Evolutionary conservation across 2,888 invertebrate species (phyloP), one percentile per base, ranked within the genome.

Genomic region (Venusia cambrica): DNA sequence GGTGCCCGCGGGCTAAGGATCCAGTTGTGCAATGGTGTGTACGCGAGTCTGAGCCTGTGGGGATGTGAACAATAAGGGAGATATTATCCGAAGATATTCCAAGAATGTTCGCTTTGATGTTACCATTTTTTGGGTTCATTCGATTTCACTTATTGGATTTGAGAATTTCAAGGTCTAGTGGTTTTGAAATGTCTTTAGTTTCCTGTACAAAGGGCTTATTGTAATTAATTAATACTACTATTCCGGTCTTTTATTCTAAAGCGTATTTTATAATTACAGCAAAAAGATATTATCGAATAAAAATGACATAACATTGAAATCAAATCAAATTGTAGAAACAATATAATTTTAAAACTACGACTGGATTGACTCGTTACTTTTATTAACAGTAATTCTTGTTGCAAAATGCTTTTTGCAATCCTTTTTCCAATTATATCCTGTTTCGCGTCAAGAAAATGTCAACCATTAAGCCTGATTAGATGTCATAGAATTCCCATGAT

Each of bases 401-500:
- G 5, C n/a, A 9, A 9, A 2, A 14, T 19, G 15, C 1, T 15
- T 13, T 9, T 16, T 8, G 8, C 18, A 14, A 15, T 11, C n/a
- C 5, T n/a, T n/a, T 11, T 19, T 8, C 8, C 12, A 28, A 4
- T 13, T n/a, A 24, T 12, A 12, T 25, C 11, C 24, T 25, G 6
- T 15, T 21, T 22, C 8, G 15, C 15, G 12, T 13, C 7, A 17
- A 27, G 26, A 18, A 32, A 34, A 24, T 32, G 13, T 19, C 33
- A 27, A 6, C 13, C 15, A 18, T 25, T 15, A 31, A n/a, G 6
- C 24, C n/a, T 15, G 17, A 8, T 17, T 7, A 20, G 4, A 31
- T 10, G 21, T 39, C 20, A 29, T 6, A 26, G 21, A 17, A 14
- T 13, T 13, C 6, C 20, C 14, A 10, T 30, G 34, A 39, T 34